A percentile compares a stretch with the other conserved stretches of the same genome.
Evolutionary conservation across 2,888 invertebrate species (phyloP).

Genomic region (Tetrapedia diversipes): DNA sequence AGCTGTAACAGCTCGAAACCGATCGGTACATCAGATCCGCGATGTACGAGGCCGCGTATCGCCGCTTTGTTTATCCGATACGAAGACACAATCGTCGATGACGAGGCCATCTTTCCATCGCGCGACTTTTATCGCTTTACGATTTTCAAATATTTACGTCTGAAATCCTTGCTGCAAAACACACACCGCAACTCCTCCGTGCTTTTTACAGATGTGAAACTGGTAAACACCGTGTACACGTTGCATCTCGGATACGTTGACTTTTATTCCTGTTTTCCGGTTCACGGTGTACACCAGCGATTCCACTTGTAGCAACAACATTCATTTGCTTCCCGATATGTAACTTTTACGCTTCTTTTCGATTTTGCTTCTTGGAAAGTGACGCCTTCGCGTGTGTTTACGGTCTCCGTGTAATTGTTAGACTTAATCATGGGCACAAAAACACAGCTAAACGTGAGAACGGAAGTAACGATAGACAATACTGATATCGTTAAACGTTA

Average conservation of each 20-base stretch:
- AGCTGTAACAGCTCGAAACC: slow-evolving; percentile 49
- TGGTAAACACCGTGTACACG: slow-evolving; percentile 1
- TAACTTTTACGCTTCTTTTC: no score
- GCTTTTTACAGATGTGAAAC: slow-evolving; percentile 3
- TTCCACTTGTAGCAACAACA: not conserved
- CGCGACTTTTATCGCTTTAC: slow-evolving; percentile 46
- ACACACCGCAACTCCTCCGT: not conserved
- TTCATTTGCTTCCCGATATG: not conserved
- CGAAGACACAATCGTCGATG: slow-evolving; percentile 49
- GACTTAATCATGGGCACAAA: no score
- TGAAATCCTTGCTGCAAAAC: slow-evolving; percentile 48
- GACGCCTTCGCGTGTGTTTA: no score
- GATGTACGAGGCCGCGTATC: slow-evolving; percentile 42
- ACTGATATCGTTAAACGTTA: no score
- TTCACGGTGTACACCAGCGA: not conserved
- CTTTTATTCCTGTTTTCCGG: not conserved
- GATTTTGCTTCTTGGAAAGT: no score
- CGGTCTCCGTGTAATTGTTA: no score
- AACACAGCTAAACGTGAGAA: no score
- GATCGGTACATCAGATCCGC: slow-evolving; percentile 52
- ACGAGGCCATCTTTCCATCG: slow-evolving; percentile 51
- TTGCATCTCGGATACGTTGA: slow-evolving; percentile 4
- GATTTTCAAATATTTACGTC: slow-evolving; percentile 59
- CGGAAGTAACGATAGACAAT: no score
- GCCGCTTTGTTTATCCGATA: slow-evolving; percentile 45